Base-by-base conservation (phyloP, 2,797 vertebrate genomes). In the Adrianichthys oophorus region DNA sequence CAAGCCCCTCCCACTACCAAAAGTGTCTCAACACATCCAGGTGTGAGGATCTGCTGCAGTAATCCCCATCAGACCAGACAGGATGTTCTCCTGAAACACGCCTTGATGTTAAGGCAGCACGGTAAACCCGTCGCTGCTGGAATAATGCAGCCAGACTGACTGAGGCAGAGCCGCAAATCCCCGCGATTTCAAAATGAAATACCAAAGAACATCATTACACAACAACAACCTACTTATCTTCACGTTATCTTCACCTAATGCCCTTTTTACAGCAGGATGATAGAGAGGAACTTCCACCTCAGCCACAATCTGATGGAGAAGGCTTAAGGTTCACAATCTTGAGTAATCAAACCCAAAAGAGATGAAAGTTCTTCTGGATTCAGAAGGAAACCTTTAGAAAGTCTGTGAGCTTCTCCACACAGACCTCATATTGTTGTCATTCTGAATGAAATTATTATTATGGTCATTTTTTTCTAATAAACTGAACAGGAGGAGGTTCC, bases 251-350 rank as follows among this genome's bases (percentile, higher is more conserved):
- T 26, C 56, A 8, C 24, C 8, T 37, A 12, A 19, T 4, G n/a
- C 47, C 44, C 45, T 45, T 56, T 86, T 90, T 85, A 89, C 55
- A 70, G 45, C 18, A 24, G 37, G 32, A 45, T 75, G 87, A 89
- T 88, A 84, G 68, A 7, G 14, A 43, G 17, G 6, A 47, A 55
- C 65, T 47, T 52, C 43, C 53, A 72, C 24, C 52, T 68, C 74
- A 26, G 45, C 46, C 49, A 19, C 50, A 85, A 86, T 79, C 76
- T 68, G 68, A 74, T 32, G 64, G 41, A 73, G 46, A 63, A 73
- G 80, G 82, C 53, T 78, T 60, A 89, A 82, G 76, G 87, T 89
- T 82, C 82, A 86, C 52, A 56, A 74, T 57, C 64, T 76, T 73
- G 42, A 69, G 75, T 64, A 66, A 75, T 58, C 29, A 50, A 23